These are phyloP conservation scores for Archips xylosteana DNA, from an alignment of 2,888 invertebrate species.

Conservation along the genomic window DNA sequence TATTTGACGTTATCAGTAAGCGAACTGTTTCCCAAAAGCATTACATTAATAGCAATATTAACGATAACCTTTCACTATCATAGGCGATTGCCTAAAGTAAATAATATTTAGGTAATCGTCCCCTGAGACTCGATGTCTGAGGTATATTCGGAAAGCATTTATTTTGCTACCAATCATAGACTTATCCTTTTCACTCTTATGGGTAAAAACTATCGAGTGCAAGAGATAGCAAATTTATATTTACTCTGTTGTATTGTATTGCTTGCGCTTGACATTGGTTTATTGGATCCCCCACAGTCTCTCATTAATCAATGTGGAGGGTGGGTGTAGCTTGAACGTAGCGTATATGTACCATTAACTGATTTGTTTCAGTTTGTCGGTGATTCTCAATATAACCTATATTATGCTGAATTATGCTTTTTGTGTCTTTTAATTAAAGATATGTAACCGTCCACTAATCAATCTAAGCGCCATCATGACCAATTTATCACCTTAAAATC, in stretches of 20 bases:
- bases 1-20: slow-evolving; percentile 25
- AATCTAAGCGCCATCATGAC: too few relatives aligned
- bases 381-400: background rate
- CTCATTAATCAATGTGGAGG: slow-evolving; percentile 25
- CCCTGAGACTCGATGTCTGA: background rate
- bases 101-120: slow-evolving; percentile 15
- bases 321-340: background rate
- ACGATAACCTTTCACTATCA: slow-evolving; percentile 6
- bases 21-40: slow-evolving; percentile 16
- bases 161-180: background rate
- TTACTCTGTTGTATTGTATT: slow-evolving; percentile 1
- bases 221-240: background rate
- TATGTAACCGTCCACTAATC: too few relatives aligned
- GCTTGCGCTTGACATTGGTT: slow-evolving; percentile 34
- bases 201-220: background rate
- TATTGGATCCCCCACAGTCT: slow-evolving; percentile 22
- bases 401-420: too few relatives aligned
- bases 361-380: background rate
- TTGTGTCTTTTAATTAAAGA: too few relatives aligned
- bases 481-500: too few relatives aligned
- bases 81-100: slow-evolving; percentile 10
- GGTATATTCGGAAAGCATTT: background rate
- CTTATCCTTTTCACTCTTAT: background rate
- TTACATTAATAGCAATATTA: slow-evolving; percentile 26
- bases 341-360: background rate